Conservation (phyloP, 2,797 vertebrate species). For the Scomberomorus guttatus region DNA sequence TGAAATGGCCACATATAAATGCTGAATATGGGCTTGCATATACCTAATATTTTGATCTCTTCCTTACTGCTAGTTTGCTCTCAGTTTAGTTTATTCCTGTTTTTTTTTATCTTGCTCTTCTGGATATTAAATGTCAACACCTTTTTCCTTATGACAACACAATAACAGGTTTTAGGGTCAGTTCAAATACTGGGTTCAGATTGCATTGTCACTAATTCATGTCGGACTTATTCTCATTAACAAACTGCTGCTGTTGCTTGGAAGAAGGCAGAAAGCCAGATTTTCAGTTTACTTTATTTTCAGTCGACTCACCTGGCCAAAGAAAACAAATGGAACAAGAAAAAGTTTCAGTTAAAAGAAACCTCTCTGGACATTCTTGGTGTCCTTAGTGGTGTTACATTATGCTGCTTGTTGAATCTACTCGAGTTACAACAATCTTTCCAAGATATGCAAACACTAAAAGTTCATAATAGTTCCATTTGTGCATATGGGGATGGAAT, state of each 20-base stretch:
- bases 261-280: not conserved
- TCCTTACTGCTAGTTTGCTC: constrained; percentile 3
- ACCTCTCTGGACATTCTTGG: not conserved
- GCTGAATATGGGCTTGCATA: not conserved
- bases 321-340: not conserved
- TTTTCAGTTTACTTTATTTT: not conserved
- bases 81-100: not conserved
- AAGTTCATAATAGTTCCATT: not conserved
- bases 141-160: constrained; percentile 14
- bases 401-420: constrained; percentile 7
- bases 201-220: not conserved
- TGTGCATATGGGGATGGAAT: not conserved
- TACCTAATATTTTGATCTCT: constrained; percentile 14
- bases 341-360: not conserved
- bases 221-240: not conserved
- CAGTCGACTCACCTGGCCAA: not conserved
- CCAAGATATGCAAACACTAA: not conserved
- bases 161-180: constrained; percentile 14
- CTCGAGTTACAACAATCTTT: not conserved
- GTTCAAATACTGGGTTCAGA: not conserved
- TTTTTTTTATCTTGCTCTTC: not conserved
- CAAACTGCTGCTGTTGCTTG: constrained; percentile 1
- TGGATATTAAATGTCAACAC: constrained; percentile 29
- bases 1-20: not conserved
- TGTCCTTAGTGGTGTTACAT: not conserved